Conservation (phyloP, 2,888 invertebrate species). For the Pammene aurita region DNA sequence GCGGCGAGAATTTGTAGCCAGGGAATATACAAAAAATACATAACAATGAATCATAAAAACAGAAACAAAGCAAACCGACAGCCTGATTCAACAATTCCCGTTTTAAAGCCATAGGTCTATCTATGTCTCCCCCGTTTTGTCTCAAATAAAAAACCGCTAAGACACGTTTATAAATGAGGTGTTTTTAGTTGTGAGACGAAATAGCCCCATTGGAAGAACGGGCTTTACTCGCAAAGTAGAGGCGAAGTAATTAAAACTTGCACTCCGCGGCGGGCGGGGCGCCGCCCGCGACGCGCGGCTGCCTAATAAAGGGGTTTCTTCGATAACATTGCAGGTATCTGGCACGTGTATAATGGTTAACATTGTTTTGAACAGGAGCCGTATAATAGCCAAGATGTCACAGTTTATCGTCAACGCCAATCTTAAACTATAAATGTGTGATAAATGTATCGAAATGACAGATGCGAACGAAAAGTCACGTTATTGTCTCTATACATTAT, state of each 20-base stretch:
- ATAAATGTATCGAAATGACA: too few relatives aligned
- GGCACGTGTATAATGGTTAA: constrained; percentile 1
- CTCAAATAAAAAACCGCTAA: constrained; percentile 55
- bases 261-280: constrained; percentile 51
- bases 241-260: constrained; percentile 79
- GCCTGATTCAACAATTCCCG: background rate
- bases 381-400: too few relatives aligned
- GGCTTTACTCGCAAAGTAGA: constrained; percentile 61
- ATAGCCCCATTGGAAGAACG: constrained; percentile 67
- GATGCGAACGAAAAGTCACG: too few relatives aligned
- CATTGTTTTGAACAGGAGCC: background rate
- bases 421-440: too few relatives aligned
- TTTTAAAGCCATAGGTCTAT: background rate
- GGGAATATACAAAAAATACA: background rate
- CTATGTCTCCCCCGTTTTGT: background rate
- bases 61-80: constrained; percentile 8
- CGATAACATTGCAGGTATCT: constrained; percentile 25
- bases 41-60: constrained; percentile 1
- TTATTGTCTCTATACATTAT: too few relatives aligned
- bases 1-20: background rate
- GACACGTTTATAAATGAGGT: constrained; percentile 68
- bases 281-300: constrained; percentile 47
- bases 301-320: constrained; percentile 28
- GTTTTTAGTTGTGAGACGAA: constrained; percentile 72
- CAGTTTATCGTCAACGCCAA: too few relatives aligned